Evolutionary conservation across 2,113 vertebrate genomes (phyloP).

Genomic region (Theropithecus gelada): DNA sequence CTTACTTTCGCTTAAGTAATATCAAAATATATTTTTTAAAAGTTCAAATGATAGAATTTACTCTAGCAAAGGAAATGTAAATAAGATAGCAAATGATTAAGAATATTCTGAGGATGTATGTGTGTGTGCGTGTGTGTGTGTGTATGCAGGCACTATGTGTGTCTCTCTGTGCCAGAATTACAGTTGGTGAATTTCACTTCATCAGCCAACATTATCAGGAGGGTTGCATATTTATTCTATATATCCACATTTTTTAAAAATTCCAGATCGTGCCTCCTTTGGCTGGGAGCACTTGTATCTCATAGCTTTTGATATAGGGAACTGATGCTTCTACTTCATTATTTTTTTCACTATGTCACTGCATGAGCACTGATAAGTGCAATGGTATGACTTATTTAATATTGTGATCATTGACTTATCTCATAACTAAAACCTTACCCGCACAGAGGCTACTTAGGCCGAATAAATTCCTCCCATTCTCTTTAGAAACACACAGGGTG

Average conservation of each 20-base stretch:
- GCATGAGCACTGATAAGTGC: background rate
- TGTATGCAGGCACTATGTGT: slow-evolving; percentile 23
- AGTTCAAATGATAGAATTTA: slow-evolving; percentile 77
- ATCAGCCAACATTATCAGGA: slow-evolving; percentile 68
- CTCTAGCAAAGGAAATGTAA: slow-evolving; percentile 78
- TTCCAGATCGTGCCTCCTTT: slow-evolving; percentile 57
- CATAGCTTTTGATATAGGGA: slow-evolving; percentile 25
- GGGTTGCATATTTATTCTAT: slow-evolving; percentile 34
- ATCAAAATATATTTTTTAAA: slow-evolving; percentile 72
- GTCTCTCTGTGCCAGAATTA: slow-evolving; percentile 46
- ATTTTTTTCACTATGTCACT: slow-evolving; percentile 28
- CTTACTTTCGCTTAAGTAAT: slow-evolving; percentile 79
- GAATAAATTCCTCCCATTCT: background rate
- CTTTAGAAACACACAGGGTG: background rate
- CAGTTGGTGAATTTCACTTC: slow-evolving; percentile 58
- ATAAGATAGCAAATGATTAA: slow-evolving; percentile 75
- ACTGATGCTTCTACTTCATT: slow-evolving; percentile 35
- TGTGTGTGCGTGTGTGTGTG: background rate
- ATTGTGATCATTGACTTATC: background rate
- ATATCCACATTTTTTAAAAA: slow-evolving; percentile 35
- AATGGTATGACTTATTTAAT: background rate
- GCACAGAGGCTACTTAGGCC: background rate
- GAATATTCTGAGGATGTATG: background rate
- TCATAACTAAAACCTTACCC: background rate
- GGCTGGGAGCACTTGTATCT: slow-evolving; percentile 47